Conservation (phyloP, 2,113 vertebrate genomes). For the Spea multiplicata region DNA sequence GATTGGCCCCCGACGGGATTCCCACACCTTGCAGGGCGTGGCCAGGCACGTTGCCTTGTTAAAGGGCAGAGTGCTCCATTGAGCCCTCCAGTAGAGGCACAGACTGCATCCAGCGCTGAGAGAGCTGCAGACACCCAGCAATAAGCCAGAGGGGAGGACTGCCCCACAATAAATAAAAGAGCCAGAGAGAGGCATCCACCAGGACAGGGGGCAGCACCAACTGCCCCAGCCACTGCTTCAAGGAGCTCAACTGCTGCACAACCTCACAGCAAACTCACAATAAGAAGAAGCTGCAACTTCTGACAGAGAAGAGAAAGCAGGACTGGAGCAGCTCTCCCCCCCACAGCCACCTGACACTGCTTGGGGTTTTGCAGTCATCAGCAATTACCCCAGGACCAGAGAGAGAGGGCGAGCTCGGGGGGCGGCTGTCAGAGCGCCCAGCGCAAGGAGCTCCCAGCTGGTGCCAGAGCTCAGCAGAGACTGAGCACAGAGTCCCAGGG, state of each 20-base stretch:
- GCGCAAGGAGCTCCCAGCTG: background rate
- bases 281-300: background rate
- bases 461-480: background rate
- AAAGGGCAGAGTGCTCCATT: constrained; percentile 60
- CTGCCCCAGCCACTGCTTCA: background rate
- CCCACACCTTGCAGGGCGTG: constrained; percentile 65
- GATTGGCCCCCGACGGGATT: constrained; percentile 67
- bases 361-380: background rate
- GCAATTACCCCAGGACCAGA: background rate
- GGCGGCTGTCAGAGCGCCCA: constrained; percentile 18
- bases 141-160: background rate
- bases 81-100: constrained; percentile 48
- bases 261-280: background rate
- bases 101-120: background rate
- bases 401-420: background rate
- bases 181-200: background rate
- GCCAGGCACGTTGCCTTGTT: constrained; percentile 64
- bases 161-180: background rate
- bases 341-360: background rate
- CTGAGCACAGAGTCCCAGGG: constrained; percentile 43
- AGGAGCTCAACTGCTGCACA: background rate
- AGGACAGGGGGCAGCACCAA: constrained; percentile 8
- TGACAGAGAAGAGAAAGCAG: background rate
- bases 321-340: background rate
- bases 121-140: background rate